Evolutionary conservation across 2,888 invertebrate genomes (phyloP).

Genomic region (Phoenoteleia sp.): DNA sequence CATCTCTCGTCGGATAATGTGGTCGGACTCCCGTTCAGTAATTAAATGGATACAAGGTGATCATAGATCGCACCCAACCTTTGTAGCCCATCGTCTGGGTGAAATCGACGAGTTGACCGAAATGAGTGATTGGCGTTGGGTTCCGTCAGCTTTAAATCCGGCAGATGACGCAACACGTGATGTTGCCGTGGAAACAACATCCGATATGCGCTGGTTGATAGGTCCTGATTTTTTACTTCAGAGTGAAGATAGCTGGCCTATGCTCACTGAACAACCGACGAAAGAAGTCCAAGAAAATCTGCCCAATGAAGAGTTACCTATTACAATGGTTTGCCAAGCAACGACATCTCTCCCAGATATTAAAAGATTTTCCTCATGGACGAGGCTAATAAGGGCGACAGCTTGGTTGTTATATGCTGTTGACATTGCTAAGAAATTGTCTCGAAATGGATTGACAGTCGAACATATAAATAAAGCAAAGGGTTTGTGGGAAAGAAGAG

Average conservation of each 20-base stretch:
- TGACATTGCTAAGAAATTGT: neutral
- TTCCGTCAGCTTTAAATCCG: constrained; percentile 71
- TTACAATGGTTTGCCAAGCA: too few species aligned
- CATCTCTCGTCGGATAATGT: neutral
- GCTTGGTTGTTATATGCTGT: neutral
- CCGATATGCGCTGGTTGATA: constrained; percentile 34
- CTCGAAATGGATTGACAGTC: neutral
- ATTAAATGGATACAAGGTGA: constrained; percentile 63
- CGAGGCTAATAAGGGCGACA: neutral
- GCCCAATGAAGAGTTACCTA: too few species aligned
- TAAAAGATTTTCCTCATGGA: neutral
- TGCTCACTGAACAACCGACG: too few species aligned
- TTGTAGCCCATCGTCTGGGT: constrained; percentile 72
- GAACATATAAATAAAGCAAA: neutral
- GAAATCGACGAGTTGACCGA: constrained; percentile 72
- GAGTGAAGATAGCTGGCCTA: neutral
- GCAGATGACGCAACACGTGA: constrained; percentile 73
- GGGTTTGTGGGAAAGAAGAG: neutral
- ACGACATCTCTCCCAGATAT: neutral
- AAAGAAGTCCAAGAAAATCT: too few species aligned
- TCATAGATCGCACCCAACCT: constrained; percentile 54
- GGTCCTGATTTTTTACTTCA: constrained; percentile 48
- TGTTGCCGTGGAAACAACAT: neutral
- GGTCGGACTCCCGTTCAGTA: constrained; percentile 40
- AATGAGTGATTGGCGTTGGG: constrained; percentile 67